Percentiles rank a stretch among this genome's conserved stretches.
These are phyloP conservation scores for Zoanthus sociatus DNA, from an alignment of 92 coral and sea anemone genomes.

Conservation along the genomic window DNA sequence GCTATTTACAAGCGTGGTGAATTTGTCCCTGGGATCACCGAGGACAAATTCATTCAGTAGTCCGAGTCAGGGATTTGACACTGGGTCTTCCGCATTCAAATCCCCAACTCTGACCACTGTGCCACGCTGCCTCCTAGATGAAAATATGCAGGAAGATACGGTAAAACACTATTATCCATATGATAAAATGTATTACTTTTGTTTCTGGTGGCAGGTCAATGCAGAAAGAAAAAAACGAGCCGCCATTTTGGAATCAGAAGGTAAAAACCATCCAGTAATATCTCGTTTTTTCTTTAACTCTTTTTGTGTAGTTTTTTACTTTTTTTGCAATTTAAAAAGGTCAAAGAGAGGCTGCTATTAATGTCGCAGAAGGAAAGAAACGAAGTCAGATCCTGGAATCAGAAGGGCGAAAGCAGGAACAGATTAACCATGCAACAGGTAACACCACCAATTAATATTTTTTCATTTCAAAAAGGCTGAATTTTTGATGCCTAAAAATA, in stretches of 20 bases:
- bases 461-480: neutral
- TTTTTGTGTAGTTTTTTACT: neutral
- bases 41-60: no score
- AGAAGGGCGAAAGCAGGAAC: conserved; percentile 87
- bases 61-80: no score
- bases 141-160: no score
- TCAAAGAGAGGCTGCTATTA: conserved; percentile 89
- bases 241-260: conserved; percentile 90
- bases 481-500: no score
- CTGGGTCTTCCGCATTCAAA: no score
- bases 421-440: conserved; percentile 95
- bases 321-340: conserved; percentile 57
- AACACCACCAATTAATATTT: neutral
- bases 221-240: conserved; percentile 98
- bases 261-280: conserved; percentile 32
- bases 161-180: no score
- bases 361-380: conserved; percentile 96
- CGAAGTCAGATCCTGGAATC: conserved; percentile 95
- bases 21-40: no score
- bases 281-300: no score
- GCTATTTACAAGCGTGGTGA: no score
- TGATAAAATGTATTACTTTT: neutral
- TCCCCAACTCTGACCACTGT: no score
- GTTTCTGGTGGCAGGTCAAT: conserved; percentile 72
- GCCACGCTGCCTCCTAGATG: no score